Evolutionary conservation across 2,888 invertebrate genomes (phyloP).

Genomic region (Rapana venosa): DNA sequence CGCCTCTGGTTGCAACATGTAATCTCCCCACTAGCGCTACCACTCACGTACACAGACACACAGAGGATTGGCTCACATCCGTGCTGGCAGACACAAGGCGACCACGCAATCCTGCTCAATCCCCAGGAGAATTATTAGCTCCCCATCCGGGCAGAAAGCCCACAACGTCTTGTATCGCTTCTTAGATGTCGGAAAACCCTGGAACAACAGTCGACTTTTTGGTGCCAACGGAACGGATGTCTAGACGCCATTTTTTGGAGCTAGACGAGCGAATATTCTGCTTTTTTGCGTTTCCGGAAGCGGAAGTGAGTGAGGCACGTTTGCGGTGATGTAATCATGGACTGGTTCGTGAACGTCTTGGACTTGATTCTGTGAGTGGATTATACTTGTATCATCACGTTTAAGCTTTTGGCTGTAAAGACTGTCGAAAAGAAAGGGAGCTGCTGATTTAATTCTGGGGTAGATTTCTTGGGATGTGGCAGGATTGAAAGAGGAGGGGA

Average conservation of each 20-base stretch:
- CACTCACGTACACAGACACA: slow-evolving; percentile 23
- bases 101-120: neutral
- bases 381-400: slow-evolving; percentile 18
- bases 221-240: slow-evolving; percentile 18
- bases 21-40: neutral
- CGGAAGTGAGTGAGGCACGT: slow-evolving; percentile 27
- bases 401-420: neutral
- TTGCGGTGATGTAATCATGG: slow-evolving; percentile 18
- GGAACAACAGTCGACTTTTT: slow-evolving; percentile 27
- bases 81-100: slow-evolving; percentile 1
- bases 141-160: neutral
- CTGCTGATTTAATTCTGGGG: neutral
- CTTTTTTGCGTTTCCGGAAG: slow-evolving; percentile 18
- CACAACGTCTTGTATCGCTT: slow-evolving; percentile 30
- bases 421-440: neutral
- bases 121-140: neutral
- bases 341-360: neutral
- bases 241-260: slow-evolving; percentile 21
- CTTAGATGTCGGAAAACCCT: slow-evolving; percentile 26
- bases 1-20: slow-evolving; percentile 19
- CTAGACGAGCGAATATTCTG: neutral
- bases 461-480: neutral
- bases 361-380: neutral
- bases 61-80: slow-evolving; percentile 11
- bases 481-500: neutral